phyloP scores from a whole-genome alignment of 2,888 invertebrate genomes.

The Charanyca ferruginea region DNA sequence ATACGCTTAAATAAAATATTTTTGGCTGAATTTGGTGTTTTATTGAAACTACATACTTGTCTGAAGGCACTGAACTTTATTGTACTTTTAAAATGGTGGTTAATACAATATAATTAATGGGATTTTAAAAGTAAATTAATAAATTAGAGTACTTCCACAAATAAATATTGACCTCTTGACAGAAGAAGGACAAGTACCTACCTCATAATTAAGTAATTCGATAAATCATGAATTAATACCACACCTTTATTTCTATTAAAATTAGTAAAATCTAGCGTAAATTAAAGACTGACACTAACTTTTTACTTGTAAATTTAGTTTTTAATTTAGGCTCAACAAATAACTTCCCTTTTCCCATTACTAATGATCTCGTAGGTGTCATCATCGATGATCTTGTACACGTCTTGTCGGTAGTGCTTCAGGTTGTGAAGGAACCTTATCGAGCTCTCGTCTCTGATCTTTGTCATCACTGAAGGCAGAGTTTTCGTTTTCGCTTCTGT shows the following conservation, averaged over 20 bases:
- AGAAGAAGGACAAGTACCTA: conserved; percentile 15
- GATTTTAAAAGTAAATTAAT: conserved; percentile 50
- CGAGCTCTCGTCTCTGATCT: conserved; percentile 93
- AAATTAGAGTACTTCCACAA: conserved; percentile 43
- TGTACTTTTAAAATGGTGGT: conserved; percentile 41
- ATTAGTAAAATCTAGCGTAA: conserved; percentile 43
- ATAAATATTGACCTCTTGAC: conserved; percentile 5
- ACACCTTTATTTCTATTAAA: conserved; percentile 14
- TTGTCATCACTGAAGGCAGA: conserved; percentile 93
- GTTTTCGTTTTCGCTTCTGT: conserved; percentile 91
- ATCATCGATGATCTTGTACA: conserved; percentile 93
- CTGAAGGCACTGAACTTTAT: conserved; percentile 56
- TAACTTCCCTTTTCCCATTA: conserved; percentile 83
- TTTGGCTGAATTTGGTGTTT: conserved; percentile 88
- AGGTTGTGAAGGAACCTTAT: conserved; percentile 92
- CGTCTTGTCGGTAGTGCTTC: conserved; percentile 92
- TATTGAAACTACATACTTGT: conserved; percentile 63
- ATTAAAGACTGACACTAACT: conserved; percentile 51
- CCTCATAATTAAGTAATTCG: conserved; percentile 2
- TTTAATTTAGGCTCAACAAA: conserved; percentile 80
- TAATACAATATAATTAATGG: conserved; percentile 42
- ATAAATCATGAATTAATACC: conserved; percentile 20
- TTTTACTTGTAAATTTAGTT: conserved; percentile 27
- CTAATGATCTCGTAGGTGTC: conserved; percentile 90
- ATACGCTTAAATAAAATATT: conserved; percentile 92